Percentiles rank a stretch among this genome's conserved stretches.
These are phyloP conservation scores for Aporrectodea caliginosa DNA, from an alignment of 1,140 invertebrate species.

Conservation along the genomic window DNA sequence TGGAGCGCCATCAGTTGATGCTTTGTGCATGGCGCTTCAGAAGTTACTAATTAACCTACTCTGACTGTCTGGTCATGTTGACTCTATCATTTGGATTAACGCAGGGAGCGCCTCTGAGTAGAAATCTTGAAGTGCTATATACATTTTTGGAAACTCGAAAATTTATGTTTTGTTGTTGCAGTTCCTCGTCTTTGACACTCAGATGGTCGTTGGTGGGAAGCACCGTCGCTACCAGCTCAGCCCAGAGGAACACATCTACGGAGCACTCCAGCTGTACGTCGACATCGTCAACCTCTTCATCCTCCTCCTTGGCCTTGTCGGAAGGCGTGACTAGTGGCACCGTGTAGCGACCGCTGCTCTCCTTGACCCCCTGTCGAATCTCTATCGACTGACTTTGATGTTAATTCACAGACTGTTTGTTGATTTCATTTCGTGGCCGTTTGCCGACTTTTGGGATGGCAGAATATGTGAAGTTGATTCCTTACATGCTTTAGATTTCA, in stretches of 20 bases:
- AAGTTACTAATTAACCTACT: neutral
- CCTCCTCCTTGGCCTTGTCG: constrained; percentile 61
- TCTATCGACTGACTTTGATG: neutral
- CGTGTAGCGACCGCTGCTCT: neutral
- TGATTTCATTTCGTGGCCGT: neutral
- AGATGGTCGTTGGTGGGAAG: constrained; percentile 65
- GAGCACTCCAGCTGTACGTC: constrained; percentile 63
- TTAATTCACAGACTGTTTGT: neutral
- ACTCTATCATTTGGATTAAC: too few relatives aligned
- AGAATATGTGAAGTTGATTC: neutral
- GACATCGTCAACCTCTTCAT: constrained; percentile 66
- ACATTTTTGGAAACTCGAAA: neutral
- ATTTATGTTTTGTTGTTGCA: constrained; percentile 43
- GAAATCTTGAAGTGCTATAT: too few relatives aligned
- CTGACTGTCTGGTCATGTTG: neutral
- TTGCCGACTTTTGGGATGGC: neutral
- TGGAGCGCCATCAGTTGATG: neutral
- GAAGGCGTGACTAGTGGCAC: constrained; percentile 28
- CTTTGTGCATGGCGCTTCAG: neutral
- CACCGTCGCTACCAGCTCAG: constrained; percentile 61
- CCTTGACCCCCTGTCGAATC: neutral
- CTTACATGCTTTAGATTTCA: neutral
- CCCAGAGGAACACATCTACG: constrained; percentile 66
- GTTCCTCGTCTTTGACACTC: constrained; percentile 67
- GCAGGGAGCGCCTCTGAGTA: too few relatives aligned